Conservation (phyloP, 2,888 invertebrate species). For the Chromoteleia sp. region DNA sequence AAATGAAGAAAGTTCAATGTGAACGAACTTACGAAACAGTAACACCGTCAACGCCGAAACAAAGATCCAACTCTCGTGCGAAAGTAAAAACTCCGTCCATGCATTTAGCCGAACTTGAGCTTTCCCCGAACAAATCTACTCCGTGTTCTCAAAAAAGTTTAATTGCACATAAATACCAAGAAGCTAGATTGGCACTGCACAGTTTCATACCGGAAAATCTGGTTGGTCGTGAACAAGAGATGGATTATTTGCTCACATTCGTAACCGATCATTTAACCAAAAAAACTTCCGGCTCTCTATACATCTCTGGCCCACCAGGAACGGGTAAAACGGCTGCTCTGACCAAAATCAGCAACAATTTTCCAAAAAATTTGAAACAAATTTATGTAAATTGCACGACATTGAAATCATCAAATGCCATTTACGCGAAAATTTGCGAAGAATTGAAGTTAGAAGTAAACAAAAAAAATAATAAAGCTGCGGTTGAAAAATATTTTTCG, state of each 20-base stretch:
- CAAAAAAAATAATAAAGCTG: constrained; percentile 87
- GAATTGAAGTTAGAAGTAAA: constrained; percentile 88
- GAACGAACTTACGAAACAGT: not conserved
- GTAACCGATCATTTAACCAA: constrained; percentile 88
- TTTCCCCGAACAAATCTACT: constrained; percentile 71
- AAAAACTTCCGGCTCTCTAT: constrained; percentile 91
- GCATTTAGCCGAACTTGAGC: constrained; percentile 75
- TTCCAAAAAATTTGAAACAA: constrained; percentile 86
- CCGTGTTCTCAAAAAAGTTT: constrained; percentile 76
- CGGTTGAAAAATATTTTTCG: constrained; percentile 90
- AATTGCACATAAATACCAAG: constrained; percentile 78
- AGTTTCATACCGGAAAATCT: constrained; percentile 86
- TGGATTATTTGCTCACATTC: constrained; percentile 89
- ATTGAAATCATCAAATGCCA: constrained; percentile 92
- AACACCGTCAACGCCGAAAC: constrained; percentile 73
- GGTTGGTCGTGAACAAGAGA: constrained; percentile 93
- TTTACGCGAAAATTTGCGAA: constrained; percentile 91
- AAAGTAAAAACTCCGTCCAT: constrained; percentile 77
- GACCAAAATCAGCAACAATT: constrained; percentile 85
- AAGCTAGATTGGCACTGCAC: constrained; percentile 85
- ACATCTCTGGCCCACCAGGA: constrained; percentile 98
- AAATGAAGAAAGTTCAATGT: no score
- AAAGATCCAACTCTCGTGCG: constrained; percentile 70
- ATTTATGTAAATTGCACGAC: constrained; percentile 95
- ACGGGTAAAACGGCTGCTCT: constrained; percentile 98